Evolutionary conservation across 1,140 invertebrate genomes (phyloP), one percentile per base, ranked within the genome.

Genomic region (Babylonia areolata): DNA sequence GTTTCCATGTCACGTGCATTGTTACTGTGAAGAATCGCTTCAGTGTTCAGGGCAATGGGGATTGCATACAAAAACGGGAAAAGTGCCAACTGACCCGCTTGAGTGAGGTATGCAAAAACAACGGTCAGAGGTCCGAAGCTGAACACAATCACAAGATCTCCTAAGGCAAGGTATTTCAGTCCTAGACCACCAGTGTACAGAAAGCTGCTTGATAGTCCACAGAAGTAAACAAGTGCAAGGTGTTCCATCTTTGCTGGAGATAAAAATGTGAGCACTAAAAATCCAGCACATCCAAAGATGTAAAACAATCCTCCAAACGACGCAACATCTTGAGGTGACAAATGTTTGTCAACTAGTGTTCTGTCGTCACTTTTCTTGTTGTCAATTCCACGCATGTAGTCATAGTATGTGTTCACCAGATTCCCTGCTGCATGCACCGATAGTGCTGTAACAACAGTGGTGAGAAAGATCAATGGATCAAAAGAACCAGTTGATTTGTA

Each of bases 381-480:
- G 92, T 99, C 98, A 71, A 99, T 98, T 46, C 98, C 98, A 95
- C 97, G 97, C 12, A 97, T 96, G 93, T 97, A 99, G 95, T 99
- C 98, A 93, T 97, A 99, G 93, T 99, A 99, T 0, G 98, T 99
- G 93, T 99, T 99, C 1, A 99, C 98, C n/a, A 99, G 96, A 94
- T 99, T 99, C 58, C 98, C 98, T 84, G 98, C 98, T 79, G 97
- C 97, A 93, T 99, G 98, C 3, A 99, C 98, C 28, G 97, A 97
- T 80, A 98, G 95, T 12, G 98, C 96, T 2, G 97, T 98, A 75
- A 97, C 96, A 37, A 97, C 94, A 1, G 97, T 98, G 0, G 98
- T 94, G 15, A 98, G 90, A 85, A 98, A 95, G 5, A 97, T 97
- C 69, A 97, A 92, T 93, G 97, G 95, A 91, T 96, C 97, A 92